Evolutionary conservation across 2,797 vertebrate genomes (phyloP).

Genomic region (Poecile montanus): DNA sequence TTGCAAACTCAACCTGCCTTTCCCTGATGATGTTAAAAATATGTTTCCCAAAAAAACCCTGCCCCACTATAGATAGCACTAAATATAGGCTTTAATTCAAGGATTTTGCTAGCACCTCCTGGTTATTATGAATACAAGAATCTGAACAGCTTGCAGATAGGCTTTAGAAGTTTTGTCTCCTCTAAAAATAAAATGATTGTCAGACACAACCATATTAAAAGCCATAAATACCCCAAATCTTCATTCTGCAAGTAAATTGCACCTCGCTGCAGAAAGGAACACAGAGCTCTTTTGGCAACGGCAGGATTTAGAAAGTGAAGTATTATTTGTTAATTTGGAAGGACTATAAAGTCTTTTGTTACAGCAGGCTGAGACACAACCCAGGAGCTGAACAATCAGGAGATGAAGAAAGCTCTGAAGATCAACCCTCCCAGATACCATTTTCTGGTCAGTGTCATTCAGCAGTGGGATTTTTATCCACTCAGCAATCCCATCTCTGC

Average conservation of each 20-base stretch:
- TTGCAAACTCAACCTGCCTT: conserved; percentile 12
- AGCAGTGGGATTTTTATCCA: not conserved
- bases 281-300: not conserved
- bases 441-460: not conserved
- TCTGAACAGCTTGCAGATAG: conserved; percentile 21
- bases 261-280: not conserved
- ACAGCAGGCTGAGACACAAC: not conserved
- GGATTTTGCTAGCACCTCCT: conserved; percentile 9
- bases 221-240: conserved; percentile 10
- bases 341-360: not conserved
- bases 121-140: conserved; percentile 31
- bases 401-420: not conserved
- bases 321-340: not conserved
- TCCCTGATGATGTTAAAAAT: not conserved
- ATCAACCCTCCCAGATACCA: not conserved
- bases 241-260: not conserved
- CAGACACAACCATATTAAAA: conserved; percentile 27
- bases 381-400: not conserved
- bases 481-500: not conserved
- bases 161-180: conserved; percentile 26
- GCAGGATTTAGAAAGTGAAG: conserved; percentile 2
- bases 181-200: conserved; percentile 52
- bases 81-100: conserved; percentile 41
- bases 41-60: not conserved
- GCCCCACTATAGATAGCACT: not conserved